A percentile compares a stretch with the other conserved stretches of the same genome.
phyloP scores from a whole-genome alignment of 2,113 vertebrate species.

The Hippocampus abdominalis region DNA sequence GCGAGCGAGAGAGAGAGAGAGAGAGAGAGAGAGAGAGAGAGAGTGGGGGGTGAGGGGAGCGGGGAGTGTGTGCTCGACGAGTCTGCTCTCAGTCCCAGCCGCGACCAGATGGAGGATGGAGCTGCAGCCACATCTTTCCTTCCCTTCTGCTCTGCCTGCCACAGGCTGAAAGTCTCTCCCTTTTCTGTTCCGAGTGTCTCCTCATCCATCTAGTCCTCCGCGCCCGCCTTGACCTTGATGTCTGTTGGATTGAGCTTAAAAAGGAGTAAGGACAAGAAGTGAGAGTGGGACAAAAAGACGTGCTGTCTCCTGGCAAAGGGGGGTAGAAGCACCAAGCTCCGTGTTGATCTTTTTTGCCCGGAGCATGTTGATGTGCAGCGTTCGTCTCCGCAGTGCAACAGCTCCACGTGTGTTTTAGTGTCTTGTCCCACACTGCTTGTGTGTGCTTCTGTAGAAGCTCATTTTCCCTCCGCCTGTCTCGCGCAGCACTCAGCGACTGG shows the following conservation, averaged over 20 bases:
- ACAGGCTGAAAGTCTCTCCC: slow-evolving; percentile 65
- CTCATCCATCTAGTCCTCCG: slow-evolving; percentile 48
- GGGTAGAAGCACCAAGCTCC: slow-evolving; percentile 32
- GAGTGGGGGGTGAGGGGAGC: slow-evolving; percentile 22
- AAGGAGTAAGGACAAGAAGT: slow-evolving; percentile 47
- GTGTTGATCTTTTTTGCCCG: slow-evolving; percentile 27
- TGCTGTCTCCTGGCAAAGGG: slow-evolving; percentile 39
- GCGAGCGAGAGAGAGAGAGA: slow-evolving; percentile 21
- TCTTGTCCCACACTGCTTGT: slow-evolving; percentile 31
- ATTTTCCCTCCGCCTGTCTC: slow-evolving; percentile 20
- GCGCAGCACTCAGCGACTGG: slow-evolving; percentile 41
- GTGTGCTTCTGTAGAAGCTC: slow-evolving; percentile 16
- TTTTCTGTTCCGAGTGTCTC: slow-evolving; percentile 41
- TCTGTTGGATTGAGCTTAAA: slow-evolving; percentile 53
- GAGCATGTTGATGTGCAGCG: slow-evolving; percentile 40
- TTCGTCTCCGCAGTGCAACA: slow-evolving; percentile 39
- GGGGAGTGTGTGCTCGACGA: slow-evolving; percentile 54
- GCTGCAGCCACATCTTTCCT: slow-evolving; percentile 62
- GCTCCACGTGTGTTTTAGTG: slow-evolving; percentile 51
- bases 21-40: slow-evolving; percentile 18
- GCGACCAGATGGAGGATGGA: slow-evolving; percentile 75
- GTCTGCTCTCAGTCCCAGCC: slow-evolving; percentile 74
- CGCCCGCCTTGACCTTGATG: slow-evolving; percentile 46
- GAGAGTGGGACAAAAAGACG: slow-evolving; percentile 44
- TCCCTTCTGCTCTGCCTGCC: slow-evolving; percentile 59